These are phyloP conservation scores for Tarsius wallacei DNA, from an alignment of 2,797 vertebrate species.

Conservation along the genomic window DNA sequence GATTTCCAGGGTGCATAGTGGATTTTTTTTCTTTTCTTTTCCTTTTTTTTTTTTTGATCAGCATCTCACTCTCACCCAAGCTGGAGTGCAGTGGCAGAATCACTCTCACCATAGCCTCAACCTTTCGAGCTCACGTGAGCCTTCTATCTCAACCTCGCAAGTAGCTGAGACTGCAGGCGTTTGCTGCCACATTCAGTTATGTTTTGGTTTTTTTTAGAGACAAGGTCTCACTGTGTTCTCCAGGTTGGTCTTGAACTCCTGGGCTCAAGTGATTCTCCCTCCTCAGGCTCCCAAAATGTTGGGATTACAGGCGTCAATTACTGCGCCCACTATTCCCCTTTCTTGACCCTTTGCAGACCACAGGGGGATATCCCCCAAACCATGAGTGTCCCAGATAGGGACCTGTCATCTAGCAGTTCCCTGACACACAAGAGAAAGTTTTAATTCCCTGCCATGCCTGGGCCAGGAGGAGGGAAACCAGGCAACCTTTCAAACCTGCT, in stretches of 20 bases:
- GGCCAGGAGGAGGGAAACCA: background rate
- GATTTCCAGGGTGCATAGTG: no score
- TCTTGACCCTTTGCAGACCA: background rate
- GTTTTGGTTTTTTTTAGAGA: background rate
- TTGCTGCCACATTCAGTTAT: accelerated
- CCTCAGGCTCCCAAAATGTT: background rate
- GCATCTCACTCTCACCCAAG: background rate
- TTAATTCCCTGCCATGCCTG: background rate
- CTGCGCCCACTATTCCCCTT: background rate
- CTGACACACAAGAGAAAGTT: background rate
- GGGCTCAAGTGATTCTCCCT: accelerated
- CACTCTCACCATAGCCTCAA: background rate
- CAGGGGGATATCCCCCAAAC: background rate
- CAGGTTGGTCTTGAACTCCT: no score
- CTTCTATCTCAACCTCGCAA: background rate
- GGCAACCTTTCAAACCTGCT: background rate
- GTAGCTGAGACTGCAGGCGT: background rate
- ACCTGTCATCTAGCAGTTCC: background rate
- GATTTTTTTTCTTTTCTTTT: no score
- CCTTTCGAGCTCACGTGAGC: background rate
- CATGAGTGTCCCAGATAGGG: accelerated
- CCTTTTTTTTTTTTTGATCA: background rate
- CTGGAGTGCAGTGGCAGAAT: background rate
- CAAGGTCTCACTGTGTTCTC: background rate
- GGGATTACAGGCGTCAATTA: background rate